These are phyloP conservation scores for Lucifuga dentata DNA, from an alignment of 2,113 vertebrate genomes.

Conservation along the genomic window DNA sequence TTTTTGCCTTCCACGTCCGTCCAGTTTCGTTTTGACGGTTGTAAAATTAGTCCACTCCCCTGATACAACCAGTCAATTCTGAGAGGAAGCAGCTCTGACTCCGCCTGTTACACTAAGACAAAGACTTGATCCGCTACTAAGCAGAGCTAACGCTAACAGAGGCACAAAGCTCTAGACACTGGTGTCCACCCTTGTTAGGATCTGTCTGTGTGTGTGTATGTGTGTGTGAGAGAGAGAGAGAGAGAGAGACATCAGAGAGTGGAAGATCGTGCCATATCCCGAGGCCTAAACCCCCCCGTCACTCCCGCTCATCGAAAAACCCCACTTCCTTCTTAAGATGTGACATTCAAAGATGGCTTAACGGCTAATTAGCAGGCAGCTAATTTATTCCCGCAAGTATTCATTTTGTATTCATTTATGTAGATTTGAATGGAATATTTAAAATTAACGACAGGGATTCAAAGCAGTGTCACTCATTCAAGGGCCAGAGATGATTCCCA, in stretches of 20 bases:
- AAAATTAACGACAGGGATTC: conserved; percentile 57
- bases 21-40: conserved; percentile 56
- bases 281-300: conserved; percentile 25
- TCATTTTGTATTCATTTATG: conserved; percentile 79
- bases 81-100: conserved; percentile 25
- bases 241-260: conserved; percentile 9
- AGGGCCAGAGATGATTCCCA: conserved; percentile 42
- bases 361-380: conserved; percentile 73
- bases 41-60: conserved; percentile 54
- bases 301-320: conserved; percentile 45
- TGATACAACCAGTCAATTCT: conserved; percentile 31
- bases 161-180: conserved; percentile 37
- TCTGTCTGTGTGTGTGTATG: conserved; percentile 2
- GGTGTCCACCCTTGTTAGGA: conserved; percentile 30
- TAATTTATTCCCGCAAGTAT: conserved; percentile 80
- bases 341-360: conserved; percentile 73
- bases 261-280: conserved; percentile 28
- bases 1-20: conserved; percentile 49
- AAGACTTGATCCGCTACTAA: conserved; percentile 44
- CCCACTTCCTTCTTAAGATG: conserved; percentile 47
- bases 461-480: conserved; percentile 58
- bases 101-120: conserved; percentile 24
- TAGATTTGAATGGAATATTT: conserved; percentile 75
- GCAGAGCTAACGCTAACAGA: conserved; percentile 49
- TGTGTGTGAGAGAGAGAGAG: no score